Evolutionary conservation across 92 coral and sea anemone species (phyloP), one percentile per base, ranked within the genome.

Genomic region (Isaurus tuberculatus): DNA sequence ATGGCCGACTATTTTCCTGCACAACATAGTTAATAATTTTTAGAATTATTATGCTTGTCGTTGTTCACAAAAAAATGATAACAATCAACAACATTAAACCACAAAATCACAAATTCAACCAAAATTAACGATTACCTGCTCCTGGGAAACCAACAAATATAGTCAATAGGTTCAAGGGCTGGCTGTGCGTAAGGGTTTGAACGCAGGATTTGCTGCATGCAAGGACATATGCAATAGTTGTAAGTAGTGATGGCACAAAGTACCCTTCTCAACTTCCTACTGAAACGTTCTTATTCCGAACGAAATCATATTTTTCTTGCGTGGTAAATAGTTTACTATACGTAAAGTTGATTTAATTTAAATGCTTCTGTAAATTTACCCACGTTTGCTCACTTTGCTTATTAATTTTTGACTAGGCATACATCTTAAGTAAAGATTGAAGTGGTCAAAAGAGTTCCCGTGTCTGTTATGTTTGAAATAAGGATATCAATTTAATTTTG

Each of bases 181-280:
- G 66, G 66, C 28, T 60, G 31, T 60, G 31, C 66, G 66, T 60
- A 5, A 60, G 31, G 31, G 66, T 60, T 60, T 60, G 27, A 60
- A 60, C 31, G 31, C 66, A 26, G 31, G 66, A 14, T 20, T 60
- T 60, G 66, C 66, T 60, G 66, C 66, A 60, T 26, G 66, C 66
- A 60, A 60, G 66, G 31, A n/a, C 66, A 60, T 60, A 60, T 20
- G 66, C 27, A 26, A 28, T 60, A n/a, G 66, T 60, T 26, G 66
- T 60, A 60, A 60, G 27, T 60, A 60, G 66, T n/a, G 66, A 60
- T 60, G 66, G 66, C 27, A 60, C 66, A 26, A 60, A 46, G 55
- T 46, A 46, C 55, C 55, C 55, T 46, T 46, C 15, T 8, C 55
- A 46, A 46, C 55, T 46, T 60, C 66, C 66, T 20, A 60, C 66